Percentiles rank a stretch among this genome's conserved stretches.
Evolutionary conservation across 1,140 invertebrate genomes (phyloP).

Genomic region (Drosophila equinoxialis): DNA sequence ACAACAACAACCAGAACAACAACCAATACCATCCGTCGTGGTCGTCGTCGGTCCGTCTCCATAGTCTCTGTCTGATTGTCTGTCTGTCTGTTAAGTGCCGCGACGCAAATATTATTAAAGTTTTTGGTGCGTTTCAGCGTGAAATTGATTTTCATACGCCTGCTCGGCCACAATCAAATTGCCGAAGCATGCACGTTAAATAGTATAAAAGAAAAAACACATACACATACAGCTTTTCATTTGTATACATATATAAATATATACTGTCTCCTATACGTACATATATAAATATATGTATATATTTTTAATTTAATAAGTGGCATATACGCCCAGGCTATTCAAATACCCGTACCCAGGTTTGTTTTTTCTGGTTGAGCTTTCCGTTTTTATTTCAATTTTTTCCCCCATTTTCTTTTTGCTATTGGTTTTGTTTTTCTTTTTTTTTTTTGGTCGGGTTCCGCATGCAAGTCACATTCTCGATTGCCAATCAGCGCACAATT

Average conservation of each 20-base stretch:
- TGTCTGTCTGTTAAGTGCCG: constrained; percentile 72
- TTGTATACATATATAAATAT: constrained; percentile 14
- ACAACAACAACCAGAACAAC: background rate
- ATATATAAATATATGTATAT: constrained; percentile 38
- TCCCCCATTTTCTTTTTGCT: constrained; percentile 4
- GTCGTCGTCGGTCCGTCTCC: constrained; percentile 13
- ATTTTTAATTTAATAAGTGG: constrained; percentile 80
- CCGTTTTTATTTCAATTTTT: constrained; percentile 5
- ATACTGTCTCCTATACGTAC: background rate
- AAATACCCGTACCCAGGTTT: constrained; percentile 53
- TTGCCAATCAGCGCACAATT: constrained; percentile 80
- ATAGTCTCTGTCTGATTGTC: constrained; percentile 16
- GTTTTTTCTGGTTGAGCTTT: constrained; percentile 39
- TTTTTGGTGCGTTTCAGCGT: constrained; percentile 81
- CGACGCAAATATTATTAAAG: constrained; percentile 80
- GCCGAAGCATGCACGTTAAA: constrained; percentile 79
- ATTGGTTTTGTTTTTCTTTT: background rate
- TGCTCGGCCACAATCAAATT: constrained; percentile 80
- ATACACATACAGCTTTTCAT: constrained; percentile 44
- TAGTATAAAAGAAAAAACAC: constrained; percentile 58
- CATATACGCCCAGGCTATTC: constrained; percentile 61
- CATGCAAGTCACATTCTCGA: constrained; percentile 80
- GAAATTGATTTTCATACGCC: constrained; percentile 81
- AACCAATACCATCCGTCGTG: background rate
- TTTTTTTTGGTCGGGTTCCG: constrained; percentile 21